Evolutionary conservation across 2,888 invertebrate genomes (phyloP), one percentile per base, ranked within the genome.

Genomic region (Tiliacea aurago): DNA sequence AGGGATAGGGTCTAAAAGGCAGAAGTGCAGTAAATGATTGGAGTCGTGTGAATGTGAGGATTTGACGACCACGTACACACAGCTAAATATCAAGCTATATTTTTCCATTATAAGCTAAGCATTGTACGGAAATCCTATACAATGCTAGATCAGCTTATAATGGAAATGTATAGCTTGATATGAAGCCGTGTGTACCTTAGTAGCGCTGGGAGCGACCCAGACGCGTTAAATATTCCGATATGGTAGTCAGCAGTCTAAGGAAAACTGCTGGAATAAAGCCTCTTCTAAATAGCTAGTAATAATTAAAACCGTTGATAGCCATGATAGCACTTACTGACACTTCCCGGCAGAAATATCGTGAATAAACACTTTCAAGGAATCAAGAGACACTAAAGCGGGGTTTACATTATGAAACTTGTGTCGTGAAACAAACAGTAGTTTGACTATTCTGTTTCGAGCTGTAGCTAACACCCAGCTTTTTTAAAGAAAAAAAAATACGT

Each of bases 1-100:
- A 53, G 33, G 2, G 1, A 15, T 43, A 45, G 10, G 23, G 66
- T 51, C 49, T 49, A 23, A 15, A 41, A 9, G 33, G 23, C n/a
- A 47, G 15, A 49, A 33, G 51, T 72, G 59, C 51, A 47, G 23
- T 47, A 47, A 68, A 68, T 70, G 68, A 67, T 0, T 18, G 18
- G 28, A 5, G 15, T 15, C 0, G 45, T 5, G 11, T n/a, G n/a
- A 28, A 6, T 68, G 5, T 58, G 11, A 18, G 67, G 13, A 47
- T 20, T 28, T 49, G 9, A 15, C 13, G 10, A 56, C 37, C 15
- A 69, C 37, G 1, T 28, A 28, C 28, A 28, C 28, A 28, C 28
- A 3, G 28, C 28, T 28, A 28, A 1, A 2, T 28, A 28, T 28
- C 28, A 28, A 28, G 28, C 28, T 28, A 28, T 28, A 28, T 3